These are phyloP conservation scores for Actinernus sp. DNA, from an alignment of 92 coral and sea anemone species.

Conservation along the genomic window DNA sequence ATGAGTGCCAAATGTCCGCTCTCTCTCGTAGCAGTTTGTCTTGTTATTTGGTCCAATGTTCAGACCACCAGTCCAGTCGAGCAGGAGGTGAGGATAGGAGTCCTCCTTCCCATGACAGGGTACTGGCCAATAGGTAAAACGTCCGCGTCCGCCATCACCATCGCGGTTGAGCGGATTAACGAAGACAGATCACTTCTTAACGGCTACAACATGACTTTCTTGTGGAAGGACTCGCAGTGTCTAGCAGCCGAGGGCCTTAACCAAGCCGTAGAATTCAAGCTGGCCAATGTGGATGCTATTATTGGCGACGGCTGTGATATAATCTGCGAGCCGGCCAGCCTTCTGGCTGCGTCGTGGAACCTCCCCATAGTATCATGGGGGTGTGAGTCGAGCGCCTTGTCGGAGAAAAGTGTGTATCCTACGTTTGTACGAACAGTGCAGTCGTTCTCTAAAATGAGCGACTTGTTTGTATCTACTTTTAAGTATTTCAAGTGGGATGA, in stretches of 20 bases:
- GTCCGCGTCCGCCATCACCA: slow-evolving; percentile 82
- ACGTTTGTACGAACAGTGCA: slow-evolving; percentile 86
- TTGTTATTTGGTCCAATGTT: too few species aligned
- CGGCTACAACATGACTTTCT: slow-evolving; percentile 73
- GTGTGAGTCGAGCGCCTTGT: slow-evolving; percentile 79
- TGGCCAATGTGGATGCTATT: slow-evolving; percentile 81
- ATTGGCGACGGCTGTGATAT: slow-evolving; percentile 87
- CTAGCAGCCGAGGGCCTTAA: slow-evolving; percentile 86
- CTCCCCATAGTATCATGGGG: slow-evolving; percentile 91
- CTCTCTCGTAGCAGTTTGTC: too few species aligned
- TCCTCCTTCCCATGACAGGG: slow-evolving; percentile 85
- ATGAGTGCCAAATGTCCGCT: too few species aligned
- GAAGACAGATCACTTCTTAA: slow-evolving; percentile 64
- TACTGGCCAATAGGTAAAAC: slow-evolving; percentile 93
- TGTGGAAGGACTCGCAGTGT: slow-evolving; percentile 87
- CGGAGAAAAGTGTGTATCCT: slow-evolving; percentile 73
- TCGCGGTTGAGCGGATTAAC: slow-evolving; percentile 84
- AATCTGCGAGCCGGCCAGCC: slow-evolving; percentile 83
- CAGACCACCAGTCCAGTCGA: too few species aligned
- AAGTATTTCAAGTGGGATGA: slow-evolving; percentile 81
- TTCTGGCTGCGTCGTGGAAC: slow-evolving; percentile 86
- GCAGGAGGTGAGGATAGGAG: slow-evolving; percentile 76
- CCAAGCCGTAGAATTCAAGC: slow-evolving; percentile 81
- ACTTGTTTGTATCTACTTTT: slow-evolving; percentile 68
- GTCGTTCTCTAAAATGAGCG: slow-evolving; percentile 84